Percentiles rank a stretch among this genome's conserved stretches.
Evolutionary conservation across 1,140 invertebrate genomes (phyloP).

Genomic region (Drosophila sulfurigaster): DNA sequence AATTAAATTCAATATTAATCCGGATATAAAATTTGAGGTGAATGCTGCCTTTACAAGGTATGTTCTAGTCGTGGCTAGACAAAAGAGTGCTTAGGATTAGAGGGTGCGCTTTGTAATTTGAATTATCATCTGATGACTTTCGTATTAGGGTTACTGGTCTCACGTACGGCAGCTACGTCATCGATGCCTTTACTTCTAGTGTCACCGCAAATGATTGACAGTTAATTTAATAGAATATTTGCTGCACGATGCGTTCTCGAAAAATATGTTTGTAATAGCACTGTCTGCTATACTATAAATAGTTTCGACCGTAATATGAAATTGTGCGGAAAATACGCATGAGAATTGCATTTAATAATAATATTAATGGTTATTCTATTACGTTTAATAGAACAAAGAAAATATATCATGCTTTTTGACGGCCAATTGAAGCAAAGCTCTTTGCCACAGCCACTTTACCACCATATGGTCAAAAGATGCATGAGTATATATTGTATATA

Average conservation of each 20-base stretch:
- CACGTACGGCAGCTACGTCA: slow-evolving; percentile 27
- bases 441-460: slow-evolving; percentile 6
- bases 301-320: slow-evolving; percentile 52
- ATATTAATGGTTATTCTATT: slow-evolving; percentile 5
- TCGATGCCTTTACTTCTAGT: slow-evolving; percentile 17
- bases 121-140: slow-evolving; percentile 73
- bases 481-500: background rate
- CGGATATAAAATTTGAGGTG: background rate
- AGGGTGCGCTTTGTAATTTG: slow-evolving; percentile 50
- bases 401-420: background rate
- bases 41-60: slow-evolving; percentile 8
- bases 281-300: background rate
- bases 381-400: slow-evolving; percentile 3
- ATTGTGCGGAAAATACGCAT: slow-evolving; percentile 69
- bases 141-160: slow-evolving; percentile 27
- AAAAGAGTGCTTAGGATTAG: background rate
- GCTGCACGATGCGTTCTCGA: slow-evolving; percentile 43
- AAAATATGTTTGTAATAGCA: background rate
- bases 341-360: slow-evolving; percentile 41
- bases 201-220: slow-evolving; percentile 71
- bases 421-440: background rate
- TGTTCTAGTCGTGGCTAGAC: background rate
- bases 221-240: slow-evolving; percentile 74
- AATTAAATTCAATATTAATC: background rate
- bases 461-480: slow-evolving; percentile 10